Evolutionary conservation across 2,888 invertebrate genomes (phyloP).

Genomic region (Hetaerina titia): DNA sequence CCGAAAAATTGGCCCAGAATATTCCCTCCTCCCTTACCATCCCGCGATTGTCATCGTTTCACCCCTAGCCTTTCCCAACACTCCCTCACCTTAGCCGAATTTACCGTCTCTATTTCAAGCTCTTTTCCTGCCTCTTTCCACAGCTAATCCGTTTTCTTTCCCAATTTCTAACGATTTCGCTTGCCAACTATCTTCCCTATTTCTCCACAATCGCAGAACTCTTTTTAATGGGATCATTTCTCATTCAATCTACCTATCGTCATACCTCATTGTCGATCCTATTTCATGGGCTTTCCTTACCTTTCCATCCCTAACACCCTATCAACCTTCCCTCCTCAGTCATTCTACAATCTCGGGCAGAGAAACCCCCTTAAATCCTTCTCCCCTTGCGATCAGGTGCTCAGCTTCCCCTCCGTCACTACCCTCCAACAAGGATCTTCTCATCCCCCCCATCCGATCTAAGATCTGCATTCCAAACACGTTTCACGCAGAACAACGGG

Average conservation of each 20-base stretch:
- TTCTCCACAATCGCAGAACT: not conserved
- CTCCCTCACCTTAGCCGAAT: not conserved
- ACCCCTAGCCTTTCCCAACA: not conserved
- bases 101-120: not conserved
- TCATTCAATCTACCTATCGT: no score
- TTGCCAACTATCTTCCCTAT: not conserved
- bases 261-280: not conserved
- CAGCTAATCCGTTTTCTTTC: conserved; percentile 2
- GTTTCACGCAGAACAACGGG: conserved; percentile 62
- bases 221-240: no score
- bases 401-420: not conserved
- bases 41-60: not conserved
- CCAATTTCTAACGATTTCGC: not conserved
- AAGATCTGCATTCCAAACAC: conserved; percentile 62
- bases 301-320: not conserved
- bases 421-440: not conserved
- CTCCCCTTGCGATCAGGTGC: not conserved
- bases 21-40: not conserved
- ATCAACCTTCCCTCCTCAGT: not conserved
- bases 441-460: not conserved
- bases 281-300: not conserved
- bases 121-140: not conserved
- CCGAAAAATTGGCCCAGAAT: not conserved
- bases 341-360: not conserved
- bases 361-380: not conserved